Evolutionary conservation across 92 coral and sea anemone genomes (phyloP).

Genomic region (Meandrina meandrites): DNA sequence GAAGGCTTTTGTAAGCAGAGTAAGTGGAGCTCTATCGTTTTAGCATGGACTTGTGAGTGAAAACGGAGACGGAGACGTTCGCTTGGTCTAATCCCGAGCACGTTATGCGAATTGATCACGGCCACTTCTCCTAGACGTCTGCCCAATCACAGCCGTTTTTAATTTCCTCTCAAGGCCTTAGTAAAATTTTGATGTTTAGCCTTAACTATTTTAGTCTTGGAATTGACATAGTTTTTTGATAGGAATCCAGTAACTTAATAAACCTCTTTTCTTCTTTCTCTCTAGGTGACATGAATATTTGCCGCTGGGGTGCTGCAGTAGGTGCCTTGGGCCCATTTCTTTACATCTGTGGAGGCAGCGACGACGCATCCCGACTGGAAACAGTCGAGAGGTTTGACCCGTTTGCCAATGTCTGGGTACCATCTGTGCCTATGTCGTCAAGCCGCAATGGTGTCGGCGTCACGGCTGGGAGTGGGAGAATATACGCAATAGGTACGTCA

Average conservation of each 20-base stretch:
- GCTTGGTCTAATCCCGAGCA: no score
- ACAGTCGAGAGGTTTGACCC: conserved; percentile 98
- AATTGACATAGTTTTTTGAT: no score
- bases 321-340: conserved; percentile 93
- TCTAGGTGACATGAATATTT: conserved; percentile 96
- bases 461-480: conserved; percentile 87
- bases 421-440: conserved; percentile 94
- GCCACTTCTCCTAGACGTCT: no score
- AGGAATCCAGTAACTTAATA: background rate
- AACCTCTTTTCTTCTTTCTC: background rate
- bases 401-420: conserved; percentile 94
- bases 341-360: conserved; percentile 99
- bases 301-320: conserved; percentile 99
- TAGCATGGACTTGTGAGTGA: no score
- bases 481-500: conserved; percentile 90
- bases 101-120: no score
- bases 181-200: no score
- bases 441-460: conserved; percentile 99
- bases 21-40: no score
- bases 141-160: no score
- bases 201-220: no score
- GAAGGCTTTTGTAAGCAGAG: no score
- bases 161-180: no score
- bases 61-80: no score
- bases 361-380: conserved; percentile 92